Evolutionary conservation across 2,888 invertebrate genomes (phyloP), one percentile per base, ranked within the genome.

Genomic region (Dione vanillae): DNA sequence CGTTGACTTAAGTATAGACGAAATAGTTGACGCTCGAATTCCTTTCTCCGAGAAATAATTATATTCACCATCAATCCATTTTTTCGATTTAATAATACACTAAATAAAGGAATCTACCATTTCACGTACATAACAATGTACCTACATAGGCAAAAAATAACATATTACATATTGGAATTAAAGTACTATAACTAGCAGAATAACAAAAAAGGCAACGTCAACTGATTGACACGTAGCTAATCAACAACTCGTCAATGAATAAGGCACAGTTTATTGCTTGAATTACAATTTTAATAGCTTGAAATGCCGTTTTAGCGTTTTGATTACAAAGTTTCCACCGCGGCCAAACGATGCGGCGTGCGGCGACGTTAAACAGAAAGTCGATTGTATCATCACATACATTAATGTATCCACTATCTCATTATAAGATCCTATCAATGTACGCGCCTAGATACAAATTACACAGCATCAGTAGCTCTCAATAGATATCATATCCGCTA

Each of bases 361-460:
- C 70, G 65, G 59, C 70, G 67, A 41, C 61, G 49, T 35, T 47
- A 59, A 62, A 70, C 67, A 70, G 64, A 71, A 64, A 74, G 54
- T 69, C 71, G 58, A 66, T 68, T 71, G 69, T 67, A 71, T 75
- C 73, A 75, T 75, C 71, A 72, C 66, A 62, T 71, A 67, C 65
- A 75, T 74, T 70, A 74, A 69, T 68, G 69, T 70, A 71, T 74
- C 71, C 59, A 52, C 69, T 70, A 72, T 73, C 73, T 73, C 61
- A 75, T 75, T 72, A 71, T 40, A 69, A 74, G 72, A 77, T 76
- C 40, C 64, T 73, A 74, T 77, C 74, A 65, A 43, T 56, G 20
- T 49, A 69, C 65, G 56, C 66, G 54, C 68, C 61, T 59, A 62
- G 59, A 47, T 68, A 71, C 73, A 76, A 77, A 75, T 76, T 75